These are phyloP conservation scores for Dorcus parallelipipedus DNA, from an alignment of 2,888 invertebrate species.

Conservation along the genomic window DNA sequence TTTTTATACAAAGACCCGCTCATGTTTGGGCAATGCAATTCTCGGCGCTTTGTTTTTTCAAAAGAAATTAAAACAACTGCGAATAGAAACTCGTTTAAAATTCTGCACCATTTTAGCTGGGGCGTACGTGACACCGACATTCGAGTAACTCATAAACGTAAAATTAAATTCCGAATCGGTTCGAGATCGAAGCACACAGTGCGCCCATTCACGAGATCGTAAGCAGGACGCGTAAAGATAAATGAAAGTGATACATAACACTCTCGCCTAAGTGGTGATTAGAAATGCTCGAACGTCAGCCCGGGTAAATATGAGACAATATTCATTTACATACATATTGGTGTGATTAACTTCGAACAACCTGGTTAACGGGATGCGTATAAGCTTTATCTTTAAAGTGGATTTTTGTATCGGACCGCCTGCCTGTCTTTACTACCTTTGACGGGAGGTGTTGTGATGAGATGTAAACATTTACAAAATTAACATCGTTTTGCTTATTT, in stretches of 20 bases:
- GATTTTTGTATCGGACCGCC: slow-evolving; percentile 21
- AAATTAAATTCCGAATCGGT: too few species aligned
- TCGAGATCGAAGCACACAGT: background rate
- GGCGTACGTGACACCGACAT: too few species aligned
- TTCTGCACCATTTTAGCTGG: too few species aligned
- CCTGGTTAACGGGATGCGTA: slow-evolving; percentile 2
- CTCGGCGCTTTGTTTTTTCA: too few species aligned
- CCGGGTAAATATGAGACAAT: slow-evolving; percentile 32
- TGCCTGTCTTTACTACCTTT: slow-evolving; percentile 14
- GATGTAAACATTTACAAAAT: slow-evolving; percentile 24
- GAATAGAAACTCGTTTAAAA: too few species aligned
- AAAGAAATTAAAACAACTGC: too few species aligned
- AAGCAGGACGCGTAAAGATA: slow-evolving; percentile 27
- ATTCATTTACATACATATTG: slow-evolving; percentile 42
- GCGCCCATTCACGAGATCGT: background rate
- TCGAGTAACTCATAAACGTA: too few species aligned
- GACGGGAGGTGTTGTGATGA: slow-evolving; percentile 9
- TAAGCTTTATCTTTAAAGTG: slow-evolving; percentile 17
- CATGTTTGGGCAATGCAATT: too few species aligned
- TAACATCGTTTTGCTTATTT: too few species aligned
- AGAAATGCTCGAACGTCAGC: slow-evolving; percentile 26
- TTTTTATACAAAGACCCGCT: too few species aligned
- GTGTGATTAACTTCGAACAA: slow-evolving; percentile 29
- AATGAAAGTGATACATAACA: slow-evolving; percentile 32
- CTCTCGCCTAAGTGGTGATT: slow-evolving; percentile 32